Evolutionary conservation across 2,888 invertebrate genomes (phyloP).

Genomic region (Meghimatium bilineatum): DNA sequence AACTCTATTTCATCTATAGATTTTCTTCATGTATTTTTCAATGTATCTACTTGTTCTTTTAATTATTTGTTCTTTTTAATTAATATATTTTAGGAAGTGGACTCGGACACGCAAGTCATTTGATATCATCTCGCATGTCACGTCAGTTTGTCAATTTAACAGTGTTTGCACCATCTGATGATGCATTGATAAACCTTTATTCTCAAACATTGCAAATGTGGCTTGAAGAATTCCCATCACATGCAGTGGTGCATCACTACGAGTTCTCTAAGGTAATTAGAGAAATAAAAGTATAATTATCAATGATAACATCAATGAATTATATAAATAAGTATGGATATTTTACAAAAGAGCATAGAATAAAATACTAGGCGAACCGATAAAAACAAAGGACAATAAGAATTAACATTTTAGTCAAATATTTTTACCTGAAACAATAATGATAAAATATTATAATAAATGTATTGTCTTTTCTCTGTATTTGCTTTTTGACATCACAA

Average conservation of each 20-base stretch:
- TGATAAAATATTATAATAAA: too few species aligned
- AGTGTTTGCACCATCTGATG: slow-evolving; percentile 65
- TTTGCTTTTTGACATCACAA: too few species aligned
- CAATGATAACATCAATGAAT: too few species aligned
- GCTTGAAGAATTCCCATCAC: slow-evolving; percentile 76
- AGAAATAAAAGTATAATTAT: too few species aligned
- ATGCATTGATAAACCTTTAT: slow-evolving; percentile 67
- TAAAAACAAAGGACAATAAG: too few species aligned
- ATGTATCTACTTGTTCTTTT: not conserved
- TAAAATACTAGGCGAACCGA: too few species aligned
- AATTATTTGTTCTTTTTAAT: too few species aligned
- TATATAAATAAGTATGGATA: too few species aligned
- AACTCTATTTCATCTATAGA: not conserved
- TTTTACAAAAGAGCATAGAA: too few species aligned
- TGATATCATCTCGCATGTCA: slow-evolving; percentile 69
- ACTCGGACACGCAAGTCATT: slow-evolving; percentile 66
- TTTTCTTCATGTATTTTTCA: not conserved
- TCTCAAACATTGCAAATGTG: slow-evolving; percentile 70
- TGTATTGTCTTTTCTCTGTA: too few species aligned
- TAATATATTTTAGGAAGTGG: slow-evolving; percentile 66
- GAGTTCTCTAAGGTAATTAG: slow-evolving; percentile 74
- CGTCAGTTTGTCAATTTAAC: slow-evolving; percentile 71
- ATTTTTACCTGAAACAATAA: too few species aligned
- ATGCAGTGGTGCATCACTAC: slow-evolving; percentile 72
- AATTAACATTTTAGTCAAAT: too few species aligned